Evolutionary conservation across 2,888 invertebrate genomes (phyloP).

Genomic region (Eristalis arbustorum): DNA sequence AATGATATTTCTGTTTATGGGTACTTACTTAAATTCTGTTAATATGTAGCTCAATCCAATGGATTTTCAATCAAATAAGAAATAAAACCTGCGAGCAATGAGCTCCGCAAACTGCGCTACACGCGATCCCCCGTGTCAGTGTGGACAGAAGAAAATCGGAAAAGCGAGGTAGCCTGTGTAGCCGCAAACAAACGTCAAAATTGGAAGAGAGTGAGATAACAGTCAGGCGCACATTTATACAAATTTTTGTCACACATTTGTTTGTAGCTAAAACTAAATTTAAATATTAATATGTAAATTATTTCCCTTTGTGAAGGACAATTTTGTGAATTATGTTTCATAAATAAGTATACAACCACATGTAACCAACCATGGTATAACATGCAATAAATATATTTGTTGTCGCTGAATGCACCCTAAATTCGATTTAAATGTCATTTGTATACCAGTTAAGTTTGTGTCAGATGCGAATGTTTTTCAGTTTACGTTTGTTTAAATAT

Average conservation of each 20-base stretch:
- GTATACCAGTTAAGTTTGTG: background rate
- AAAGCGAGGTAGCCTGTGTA: background rate
- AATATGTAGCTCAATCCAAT: background rate
- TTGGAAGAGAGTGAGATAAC: background rate
- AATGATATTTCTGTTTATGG: background rate
- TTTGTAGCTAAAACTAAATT: too few relatives aligned
- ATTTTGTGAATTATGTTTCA: background rate
- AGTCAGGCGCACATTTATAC: background rate
- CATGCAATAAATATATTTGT: background rate
- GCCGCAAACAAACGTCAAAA: slow-evolving; percentile 10
- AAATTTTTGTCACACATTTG: background rate
- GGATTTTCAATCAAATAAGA: background rate
- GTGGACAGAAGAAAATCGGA: background rate
- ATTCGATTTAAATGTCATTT: background rate
- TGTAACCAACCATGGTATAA: background rate
- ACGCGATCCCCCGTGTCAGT: background rate
- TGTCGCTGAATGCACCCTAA: background rate
- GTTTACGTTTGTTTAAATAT: background rate
- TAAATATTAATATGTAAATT: too few relatives aligned
- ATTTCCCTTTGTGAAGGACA: too few relatives aligned
- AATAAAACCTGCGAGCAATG: background rate
- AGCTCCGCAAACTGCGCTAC: background rate
- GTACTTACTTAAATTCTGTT: background rate
- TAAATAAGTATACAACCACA: background rate
- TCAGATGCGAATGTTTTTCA: background rate